Percentiles rank a stretch among this genome's conserved stretches.
Evolutionary conservation across 2,888 invertebrate genomes (phyloP).

Genomic region (Ischnus inquisitorius): DNA sequence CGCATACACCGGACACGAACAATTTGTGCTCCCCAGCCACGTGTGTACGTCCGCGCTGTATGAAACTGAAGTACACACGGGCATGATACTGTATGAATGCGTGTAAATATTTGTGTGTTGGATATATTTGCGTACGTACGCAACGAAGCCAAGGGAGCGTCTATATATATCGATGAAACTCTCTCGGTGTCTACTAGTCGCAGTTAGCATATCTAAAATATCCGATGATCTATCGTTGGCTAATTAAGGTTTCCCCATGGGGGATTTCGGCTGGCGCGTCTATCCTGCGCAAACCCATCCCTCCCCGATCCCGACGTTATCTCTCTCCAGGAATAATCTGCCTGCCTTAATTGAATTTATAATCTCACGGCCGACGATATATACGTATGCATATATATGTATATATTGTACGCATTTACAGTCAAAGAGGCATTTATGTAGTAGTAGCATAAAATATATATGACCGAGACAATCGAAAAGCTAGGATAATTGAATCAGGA

Average conservation of each 20-base stretch:
- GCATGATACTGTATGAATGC: not conserved
- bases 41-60: slow-evolving; percentile 32
- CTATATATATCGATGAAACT: slow-evolving; percentile 8
- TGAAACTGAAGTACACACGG: slow-evolving; percentile 34
- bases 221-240: slow-evolving; percentile 62
- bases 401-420: slow-evolving; percentile 18
- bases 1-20: slow-evolving; percentile 70
- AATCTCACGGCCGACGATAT: slow-evolving; percentile 54
- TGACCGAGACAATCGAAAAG: slow-evolving; percentile 31
- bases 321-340: slow-evolving; percentile 63
- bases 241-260: slow-evolving; percentile 61
- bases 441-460: slow-evolving; percentile 17
- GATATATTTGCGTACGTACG: not conserved
- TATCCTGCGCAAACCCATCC: not conserved
- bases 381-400: not conserved
- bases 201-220: slow-evolving; percentile 53
- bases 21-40: slow-evolving; percentile 66
- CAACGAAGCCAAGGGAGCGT: not conserved
- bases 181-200: slow-evolving; percentile 20
- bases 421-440: slow-evolving; percentile 1
- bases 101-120: slow-evolving; percentile 21
- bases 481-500: slow-evolving; percentile 50
- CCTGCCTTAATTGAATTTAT: slow-evolving; percentile 69
- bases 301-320: not conserved
- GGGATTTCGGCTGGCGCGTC: slow-evolving; percentile 33